A percentile compares a stretch with the other conserved stretches of the same genome.
Conservation (phyloP, 2,888 invertebrate species). For the Tenthredo distinguenda region DNA sequence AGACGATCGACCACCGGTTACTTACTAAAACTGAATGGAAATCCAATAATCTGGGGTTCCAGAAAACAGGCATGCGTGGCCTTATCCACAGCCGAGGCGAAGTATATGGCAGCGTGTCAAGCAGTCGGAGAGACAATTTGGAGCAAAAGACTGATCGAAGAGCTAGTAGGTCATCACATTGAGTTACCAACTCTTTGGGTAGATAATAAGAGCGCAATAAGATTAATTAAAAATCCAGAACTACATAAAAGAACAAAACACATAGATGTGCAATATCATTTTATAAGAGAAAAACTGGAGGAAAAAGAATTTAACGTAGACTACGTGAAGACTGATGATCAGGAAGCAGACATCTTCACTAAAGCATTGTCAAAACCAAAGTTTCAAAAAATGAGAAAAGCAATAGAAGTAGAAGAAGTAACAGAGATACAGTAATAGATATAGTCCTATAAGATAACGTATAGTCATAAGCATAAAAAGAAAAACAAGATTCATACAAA, state of each 20-base stretch:
- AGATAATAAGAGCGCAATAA: not conserved
- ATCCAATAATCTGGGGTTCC: conserved; percentile 53
- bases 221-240: not conserved
- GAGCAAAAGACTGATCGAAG: conserved; percentile 52
- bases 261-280: not conserved
- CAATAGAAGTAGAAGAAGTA: no score
- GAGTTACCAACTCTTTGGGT: not conserved
- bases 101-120: conserved; percentile 32
- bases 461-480: no score
- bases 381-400: no score
- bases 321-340: no score
- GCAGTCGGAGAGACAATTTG: conserved; percentile 54
- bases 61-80: conserved; percentile 51
- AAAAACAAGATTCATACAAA: no score
- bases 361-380: no score
- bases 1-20: conserved; percentile 52
- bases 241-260: conserved; percentile 11
- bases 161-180: conserved; percentile 30
- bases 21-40: conserved; percentile 32
- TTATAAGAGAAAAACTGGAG: no score
- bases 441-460: no score
- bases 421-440: no score
- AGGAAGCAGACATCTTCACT: no score
- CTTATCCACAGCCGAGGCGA: conserved; percentile 50
- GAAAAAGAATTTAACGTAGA: no score